phyloP scores from a whole-genome alignment of 2,888 invertebrate species.

The Zygaena filipendulae region DNA sequence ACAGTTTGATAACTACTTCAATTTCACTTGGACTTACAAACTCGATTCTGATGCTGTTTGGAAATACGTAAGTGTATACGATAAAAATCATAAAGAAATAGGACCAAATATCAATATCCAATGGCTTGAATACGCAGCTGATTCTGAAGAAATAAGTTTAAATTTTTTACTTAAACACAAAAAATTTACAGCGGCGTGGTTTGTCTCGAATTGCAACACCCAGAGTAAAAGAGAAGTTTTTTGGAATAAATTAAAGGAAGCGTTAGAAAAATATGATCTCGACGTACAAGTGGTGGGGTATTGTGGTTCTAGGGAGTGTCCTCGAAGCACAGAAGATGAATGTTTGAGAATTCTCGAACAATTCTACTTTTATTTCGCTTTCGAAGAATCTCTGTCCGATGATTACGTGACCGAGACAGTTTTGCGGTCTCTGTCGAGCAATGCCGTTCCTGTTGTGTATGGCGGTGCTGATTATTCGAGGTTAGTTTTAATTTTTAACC shows the following conservation, averaged over 20 bases:
- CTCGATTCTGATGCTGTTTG: constrained; percentile 38
- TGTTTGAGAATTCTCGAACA: constrained; percentile 30
- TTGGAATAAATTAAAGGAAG: constrained; percentile 22
- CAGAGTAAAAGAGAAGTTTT: constrained; percentile 31
- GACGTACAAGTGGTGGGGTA: constrained; percentile 34
- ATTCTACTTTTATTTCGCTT: constrained; percentile 47
- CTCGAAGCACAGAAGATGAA: constrained; percentile 24
- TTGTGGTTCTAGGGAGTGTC: constrained; percentile 34
- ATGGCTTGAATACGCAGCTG: constrained; percentile 28
- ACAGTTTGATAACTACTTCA: constrained; percentile 35
- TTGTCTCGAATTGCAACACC: constrained; percentile 37
- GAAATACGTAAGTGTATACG: constrained; percentile 34
- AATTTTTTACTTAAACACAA: constrained; percentile 18
- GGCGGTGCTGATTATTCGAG: constrained; percentile 73
- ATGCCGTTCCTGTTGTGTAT: constrained; percentile 74
- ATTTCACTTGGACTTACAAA: constrained; percentile 54
- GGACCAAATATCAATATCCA: constrained; percentile 28
- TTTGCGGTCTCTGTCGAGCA: constrained; percentile 55
- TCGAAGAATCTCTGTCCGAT: constrained; percentile 43
- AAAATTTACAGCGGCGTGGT: constrained; percentile 42
- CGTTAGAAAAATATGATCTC: constrained; percentile 27
- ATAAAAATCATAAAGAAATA: constrained; percentile 26
- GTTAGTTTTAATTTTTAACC: constrained; percentile 25
- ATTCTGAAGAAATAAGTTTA: constrained; percentile 21
- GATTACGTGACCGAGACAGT: constrained; percentile 52